Evolutionary conservation across 1,140 invertebrate species (phyloP).

Genomic region (Lithobius niger): DNA sequence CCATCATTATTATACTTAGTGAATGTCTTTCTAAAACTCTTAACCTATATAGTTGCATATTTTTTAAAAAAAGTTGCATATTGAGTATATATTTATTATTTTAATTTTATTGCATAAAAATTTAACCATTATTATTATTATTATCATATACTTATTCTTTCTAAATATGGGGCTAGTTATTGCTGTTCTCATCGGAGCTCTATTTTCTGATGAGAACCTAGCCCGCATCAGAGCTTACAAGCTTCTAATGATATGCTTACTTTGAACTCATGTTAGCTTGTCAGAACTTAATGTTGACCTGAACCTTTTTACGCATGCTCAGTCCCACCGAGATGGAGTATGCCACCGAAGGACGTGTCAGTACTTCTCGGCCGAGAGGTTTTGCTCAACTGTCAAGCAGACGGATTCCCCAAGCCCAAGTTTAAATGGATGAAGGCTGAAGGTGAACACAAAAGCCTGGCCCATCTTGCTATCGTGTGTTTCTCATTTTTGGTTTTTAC

Average conservation of each 20-base stretch:
- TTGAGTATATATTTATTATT: too few species aligned
- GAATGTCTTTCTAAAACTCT: too few species aligned
- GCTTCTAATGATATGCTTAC: not conserved
- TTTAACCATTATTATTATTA: too few species aligned
- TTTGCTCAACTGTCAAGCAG: slow-evolving; percentile 85
- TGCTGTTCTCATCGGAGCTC: too few species aligned
- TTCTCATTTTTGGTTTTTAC: not conserved
- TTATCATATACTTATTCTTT: too few species aligned
- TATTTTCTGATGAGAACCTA: not conserved
- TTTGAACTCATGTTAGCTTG: not conserved
- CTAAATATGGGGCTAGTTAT: too few species aligned
- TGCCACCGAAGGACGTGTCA: slow-evolving; percentile 75
- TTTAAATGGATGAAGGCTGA: slow-evolving; percentile 93
- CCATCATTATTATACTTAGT: too few species aligned
- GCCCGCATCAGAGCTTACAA: not conserved
- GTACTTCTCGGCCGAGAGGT: slow-evolving; percentile 71
- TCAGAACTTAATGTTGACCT: not conserved
- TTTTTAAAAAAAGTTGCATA: too few species aligned
- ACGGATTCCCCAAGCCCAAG: slow-evolving; percentile 83
- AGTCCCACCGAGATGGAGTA: slow-evolving; percentile 94
- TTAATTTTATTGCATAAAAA: too few species aligned
- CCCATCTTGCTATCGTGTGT: not conserved
- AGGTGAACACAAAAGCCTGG: slow-evolving; percentile 55
- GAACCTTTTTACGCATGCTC: slow-evolving; percentile 18
- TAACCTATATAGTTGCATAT: too few species aligned